Evolutionary conservation across 2,113 vertebrate genomes (phyloP), one percentile per base, ranked within the genome.

Genomic region (Onychostoma macrolepis): DNA sequence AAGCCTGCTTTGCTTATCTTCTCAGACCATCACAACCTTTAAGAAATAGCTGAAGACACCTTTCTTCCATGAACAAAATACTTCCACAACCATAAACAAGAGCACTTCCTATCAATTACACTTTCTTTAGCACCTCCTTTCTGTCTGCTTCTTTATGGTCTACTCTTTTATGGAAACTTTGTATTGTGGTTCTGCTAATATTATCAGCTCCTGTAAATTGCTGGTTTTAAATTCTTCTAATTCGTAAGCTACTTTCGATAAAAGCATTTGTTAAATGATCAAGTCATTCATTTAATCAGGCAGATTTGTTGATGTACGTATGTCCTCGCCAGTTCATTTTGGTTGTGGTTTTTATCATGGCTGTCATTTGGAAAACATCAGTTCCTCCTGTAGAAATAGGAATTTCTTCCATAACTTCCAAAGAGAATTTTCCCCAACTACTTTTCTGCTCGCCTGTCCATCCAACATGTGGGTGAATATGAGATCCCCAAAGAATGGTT

Each of bases 401-500:
- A 65, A 50, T 48, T 48, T 82, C 7, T 69, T 48, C 41, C 19
- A 83, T 69, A 11, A 19, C 61, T 50, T 30, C 17, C 28, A 33
- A 41, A 69, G 26, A 65, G 17, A 69, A 81, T 12, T 43, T 65
- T 63, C 4, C 79, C 24, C 30, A 58, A 13, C 38, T 6, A 41
- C 65, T 82, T 21, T 41, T 82, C 43, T 78, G 15, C 48, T 83
- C 26, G 48, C 28, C 26, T 69, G 41, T 83, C 86, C 90, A 41
- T 50, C 28, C n/a, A 28, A 75, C 65, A 75, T 65, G 8, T 30
- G 30, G 61, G 38, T 69, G 63, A 85, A 45, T 76, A 79, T 80
- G 19, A 80, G 41, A 82, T 67, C 53, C 45, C 83, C 89, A 88
- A 83, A 69, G 41, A 88, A 19, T 11, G 43, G 36, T 76, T 76